Evolutionary conservation across 2,888 invertebrate genomes (phyloP), one percentile per base, ranked within the genome.

Genomic region (Homarus gammarus): DNA sequence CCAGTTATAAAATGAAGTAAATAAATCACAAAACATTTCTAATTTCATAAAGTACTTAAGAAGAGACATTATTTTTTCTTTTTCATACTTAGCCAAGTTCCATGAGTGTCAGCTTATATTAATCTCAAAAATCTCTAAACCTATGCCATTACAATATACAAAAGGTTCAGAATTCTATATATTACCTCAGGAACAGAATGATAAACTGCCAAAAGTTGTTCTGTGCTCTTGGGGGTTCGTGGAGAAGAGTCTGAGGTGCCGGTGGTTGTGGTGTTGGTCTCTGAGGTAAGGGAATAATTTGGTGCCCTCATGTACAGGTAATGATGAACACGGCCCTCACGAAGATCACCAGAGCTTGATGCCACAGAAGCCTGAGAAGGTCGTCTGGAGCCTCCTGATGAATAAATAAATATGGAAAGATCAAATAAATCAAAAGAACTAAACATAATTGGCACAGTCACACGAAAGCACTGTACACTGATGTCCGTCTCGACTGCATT

Each of bases 151-250:
- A n/a, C n/a, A n/a, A n/a, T n/a, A 56, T 56, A 56, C 18, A 1
- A 10, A 56, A 56, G 12, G 56, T 56, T 56, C 36, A 22, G 36
- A 5, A n/a, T 61, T n/a, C 36, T 3, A 40, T 31, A n/a, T 10
- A 44, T 61, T 68, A 92, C 92, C 90, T 92, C 92, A 38, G 92
- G 89, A n/a, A 90, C 88, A 31, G 92, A 78, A 72, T 91, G 91
- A 68, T 92, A 92, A 12, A 92, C 89, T 18, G 92, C 92, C 72
- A 92, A 84, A 8, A 92, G 88, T 70, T 92, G 92, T 70, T 92
- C 92, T 38, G 90, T 87, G 77, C 90, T 90, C 81, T 92, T 88
- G 18, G 91, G 91, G 15, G 91, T 91, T 44, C 88, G 40, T 12
- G 90, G 90, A 15, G 88, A 88, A 10, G 91, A 88, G 61, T 89